Evolutionary conservation across 2,113 vertebrate species (phyloP), one percentile per base, ranked within the genome.

Genomic region (Pterocles burchelli): DNA sequence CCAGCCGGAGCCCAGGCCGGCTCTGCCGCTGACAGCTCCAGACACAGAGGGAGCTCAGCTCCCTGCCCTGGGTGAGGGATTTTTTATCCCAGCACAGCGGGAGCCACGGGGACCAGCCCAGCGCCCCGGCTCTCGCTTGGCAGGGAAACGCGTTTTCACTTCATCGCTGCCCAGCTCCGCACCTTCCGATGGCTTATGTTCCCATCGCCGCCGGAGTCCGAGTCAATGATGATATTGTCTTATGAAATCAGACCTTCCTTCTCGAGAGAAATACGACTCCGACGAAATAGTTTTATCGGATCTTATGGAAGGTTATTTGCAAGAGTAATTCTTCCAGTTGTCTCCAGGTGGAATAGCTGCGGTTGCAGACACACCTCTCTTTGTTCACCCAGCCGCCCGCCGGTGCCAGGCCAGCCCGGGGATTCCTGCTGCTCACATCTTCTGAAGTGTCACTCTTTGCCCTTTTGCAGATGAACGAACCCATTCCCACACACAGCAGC

Each of bases 211-310:
- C 96, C 9, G 15, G 54, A 46, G 75, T 2, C 21, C 0, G 15
- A 89, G 86, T 97, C 97, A 97, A 97, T 96, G 93, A 95, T 94
- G 94, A 95, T 73, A 95, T 96, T 97, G 97, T 97, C 93, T 96
- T 94, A 93, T 94, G 95, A 95, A 96, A 97, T 0, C 59, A 95
- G 93, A 92, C 14, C 90, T 79, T 8, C 94, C 93, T 85, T 88
- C 78, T 68, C 7, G 28, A 68, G 81, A 12, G 96, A 97, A 97
- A 97, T 7, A 13, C 1, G 96, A 96, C 94, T 45, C 96, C 11
- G 0, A 57, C 0, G 34, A 67, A 96, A 88, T 75, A 21, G 88
- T 75, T 96, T 96, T 96, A 96, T 96, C 96, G 80, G 94, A 33
- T 96, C 90, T 82, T 33, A 38, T 3, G 95, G 95, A 95, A 94